Evolutionary conservation across 2,113 vertebrate species (phyloP), one percentile per base, ranked within the genome.

Genomic region (Calypte anna): DNA sequence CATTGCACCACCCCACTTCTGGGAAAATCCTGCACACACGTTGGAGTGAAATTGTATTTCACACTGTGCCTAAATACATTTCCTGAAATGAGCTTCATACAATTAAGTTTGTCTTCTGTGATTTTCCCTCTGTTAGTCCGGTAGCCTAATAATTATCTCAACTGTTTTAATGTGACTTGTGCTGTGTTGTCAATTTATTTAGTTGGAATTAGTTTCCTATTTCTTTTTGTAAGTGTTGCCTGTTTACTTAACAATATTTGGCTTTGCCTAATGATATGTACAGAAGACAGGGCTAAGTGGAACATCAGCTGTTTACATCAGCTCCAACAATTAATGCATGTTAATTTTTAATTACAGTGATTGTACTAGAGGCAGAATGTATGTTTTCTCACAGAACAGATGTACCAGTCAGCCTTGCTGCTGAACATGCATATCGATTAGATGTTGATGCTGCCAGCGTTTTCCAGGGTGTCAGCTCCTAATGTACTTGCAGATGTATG

Each of bases 331-430:
- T 99, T 99, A 99, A 99, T 99, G 98, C 98, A 98, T 98, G 99
- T 99, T 99, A 99, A 99, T 99, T 99, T 99, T 99, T 99, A 99
- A 99, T 99, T 99, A 99, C 98, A 97, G 98, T 98, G 98, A 99
- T 99, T 99, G 98, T 98, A 98, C 98, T 98, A 98, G 98, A 98
- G 98, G 98, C 97, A 61, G 98, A 97, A 98, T 98, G 98, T 98
- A 98, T 98, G 98, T 98, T 98, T 98, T 96, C 97, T 97, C 98
- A 93, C 98, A 97, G 98, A 98, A 98, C 98, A 99, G 98, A 98
- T 98, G 98, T 98, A 98, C 95, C 93, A 98, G 98, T 98, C 98
- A 98, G 97, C 98, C 98, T 97, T 98, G 97, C 97, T 98, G 97
- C 97, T 96, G 96, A 98, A 95, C 96, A 91, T 25, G 96, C 97